Evolutionary conservation across 2,888 invertebrate species (phyloP).

Genomic region (Drepanosiphum platanoidis): DNA sequence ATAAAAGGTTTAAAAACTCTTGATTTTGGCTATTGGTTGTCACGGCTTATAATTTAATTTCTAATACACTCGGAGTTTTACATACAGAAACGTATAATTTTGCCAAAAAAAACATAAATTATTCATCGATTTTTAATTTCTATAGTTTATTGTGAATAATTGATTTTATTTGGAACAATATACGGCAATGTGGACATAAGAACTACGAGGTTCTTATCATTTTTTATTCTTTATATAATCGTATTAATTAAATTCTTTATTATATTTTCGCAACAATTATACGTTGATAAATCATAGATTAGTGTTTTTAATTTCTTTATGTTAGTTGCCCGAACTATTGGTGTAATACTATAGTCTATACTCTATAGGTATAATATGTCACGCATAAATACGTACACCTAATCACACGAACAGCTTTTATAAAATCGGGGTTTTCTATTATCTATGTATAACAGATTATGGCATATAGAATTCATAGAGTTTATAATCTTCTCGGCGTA

Average conservation of each 20-base stretch:
- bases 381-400: background rate
- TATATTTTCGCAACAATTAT: constrained; percentile 19
- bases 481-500: background rate
- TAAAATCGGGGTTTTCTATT: background rate
- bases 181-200: background rate
- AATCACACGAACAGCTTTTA: constrained; percentile 9
- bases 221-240: background rate
- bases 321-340: background rate
- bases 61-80: too few species aligned
- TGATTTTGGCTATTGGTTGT: background rate
- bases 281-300: constrained; percentile 20
- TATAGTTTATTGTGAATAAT: background rate
- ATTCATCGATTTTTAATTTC: background rate
- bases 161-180: background rate
- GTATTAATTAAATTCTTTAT: constrained; percentile 32
- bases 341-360: background rate
- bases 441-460: background rate
- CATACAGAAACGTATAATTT: too few species aligned
- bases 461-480: background rate
- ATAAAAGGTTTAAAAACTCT: background rate
- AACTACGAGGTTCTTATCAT: background rate
- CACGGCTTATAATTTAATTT: background rate
- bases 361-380: too few species aligned
- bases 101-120: background rate
- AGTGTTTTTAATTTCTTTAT: constrained; percentile 10